phyloP scores from a whole-genome alignment of 2,113 vertebrate species.

The Nycticebus coucang region DNA sequence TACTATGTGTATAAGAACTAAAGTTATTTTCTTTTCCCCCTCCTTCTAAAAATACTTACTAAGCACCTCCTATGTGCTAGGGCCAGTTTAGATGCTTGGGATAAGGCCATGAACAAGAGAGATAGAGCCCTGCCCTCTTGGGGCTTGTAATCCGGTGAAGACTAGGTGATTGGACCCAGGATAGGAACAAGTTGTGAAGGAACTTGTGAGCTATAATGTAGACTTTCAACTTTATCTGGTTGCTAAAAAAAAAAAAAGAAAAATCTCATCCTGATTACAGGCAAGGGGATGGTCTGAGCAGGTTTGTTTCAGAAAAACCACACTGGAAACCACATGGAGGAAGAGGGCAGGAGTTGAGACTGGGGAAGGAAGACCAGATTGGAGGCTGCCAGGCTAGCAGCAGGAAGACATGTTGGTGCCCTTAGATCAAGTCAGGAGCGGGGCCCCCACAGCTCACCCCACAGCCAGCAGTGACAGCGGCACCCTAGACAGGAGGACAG shows the following conservation, averaged over 20 bases:
- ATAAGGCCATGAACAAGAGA: neutral
- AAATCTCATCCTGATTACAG: neutral
- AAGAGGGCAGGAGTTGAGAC: neutral
- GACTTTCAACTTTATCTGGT: neutral
- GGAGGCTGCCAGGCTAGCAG: neutral
- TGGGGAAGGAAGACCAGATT: neutral
- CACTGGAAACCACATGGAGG: neutral
- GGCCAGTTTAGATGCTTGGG: neutral
- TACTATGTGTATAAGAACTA: neutral
- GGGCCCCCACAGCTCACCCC: neutral
- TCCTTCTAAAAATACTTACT: neutral
- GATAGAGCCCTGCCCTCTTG: neutral
- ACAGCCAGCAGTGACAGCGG: neutral
- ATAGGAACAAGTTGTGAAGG: neutral
- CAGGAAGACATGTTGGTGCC: rapidly evolving
- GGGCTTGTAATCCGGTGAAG: neutral
- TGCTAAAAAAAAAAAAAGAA: neutral
- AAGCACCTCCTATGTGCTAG: neutral
- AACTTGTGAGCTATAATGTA: neutral
- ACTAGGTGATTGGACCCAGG: neutral
- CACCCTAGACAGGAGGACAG: neutral
- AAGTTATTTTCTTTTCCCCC: neutral
- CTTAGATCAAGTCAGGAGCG: neutral
- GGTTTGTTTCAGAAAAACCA: neutral
- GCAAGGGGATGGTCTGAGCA: neutral